Evolutionary conservation across 2,888 invertebrate species (phyloP), one percentile per base, ranked within the genome.

Genomic region (Allacma fusca): DNA sequence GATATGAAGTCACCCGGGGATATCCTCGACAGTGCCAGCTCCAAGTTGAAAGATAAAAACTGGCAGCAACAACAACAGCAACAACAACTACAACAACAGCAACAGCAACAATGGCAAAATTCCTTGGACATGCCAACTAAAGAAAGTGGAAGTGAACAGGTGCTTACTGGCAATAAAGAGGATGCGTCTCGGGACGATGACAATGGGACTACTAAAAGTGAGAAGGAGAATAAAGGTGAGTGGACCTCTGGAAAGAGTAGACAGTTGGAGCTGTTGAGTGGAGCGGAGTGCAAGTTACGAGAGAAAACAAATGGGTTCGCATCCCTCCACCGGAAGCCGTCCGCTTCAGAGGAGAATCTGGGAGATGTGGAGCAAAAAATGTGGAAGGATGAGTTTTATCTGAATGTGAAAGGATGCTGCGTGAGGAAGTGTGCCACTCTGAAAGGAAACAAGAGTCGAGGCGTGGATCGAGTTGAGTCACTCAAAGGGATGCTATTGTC

Each of bases 341-440:
- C 80, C 21, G 81, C 82, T 0, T 82, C 82, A 0, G 83, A 82
- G 70, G 82, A 82, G 62, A 78, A 78, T 67, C 75, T 78, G 4
- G 78, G 78, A 19, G 74, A 77, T 28, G 57, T 65, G 43, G 24
- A 29, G 29, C 23, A 34, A 23, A 59, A 59, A 59, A 21, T 28
- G n/a, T 29, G 29, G 67, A 67, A 4, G 59, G 81, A 80, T 29
- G 81, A 82, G 59, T 82, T 80, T 65, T 81, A 81, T 70, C 64
- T 81, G 34, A 81, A 82, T 73, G 43, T 76, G 4, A 80, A 81
- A 67, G 81, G 79, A 34, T 74, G 73, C 68, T 75, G 71, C 12
- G 81, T 80, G 13, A 70, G 83, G n/a, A 84, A 84, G 68, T 83
- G 81, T 80, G 81, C 84, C 16, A 84, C 84, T 1, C 76, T 84